These are phyloP conservation scores for Standfussiana lucernea DNA, from an alignment of 2,888 invertebrate species.

Conservation along the genomic window DNA sequence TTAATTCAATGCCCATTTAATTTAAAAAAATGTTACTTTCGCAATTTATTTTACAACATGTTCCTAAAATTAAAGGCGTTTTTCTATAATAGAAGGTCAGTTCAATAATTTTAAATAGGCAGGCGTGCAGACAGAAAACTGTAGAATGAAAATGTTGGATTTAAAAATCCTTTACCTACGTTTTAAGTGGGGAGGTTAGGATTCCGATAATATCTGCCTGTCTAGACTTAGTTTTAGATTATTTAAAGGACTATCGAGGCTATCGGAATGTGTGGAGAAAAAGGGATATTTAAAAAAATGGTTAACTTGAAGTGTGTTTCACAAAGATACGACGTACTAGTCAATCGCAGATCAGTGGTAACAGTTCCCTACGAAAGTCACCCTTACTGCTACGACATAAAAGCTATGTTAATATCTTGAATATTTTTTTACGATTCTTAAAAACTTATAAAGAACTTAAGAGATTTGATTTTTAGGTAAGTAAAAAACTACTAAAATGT, in stretches of 20 bases:
- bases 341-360: neutral
- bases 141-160: neutral
- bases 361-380: neutral
- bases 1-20: neutral
- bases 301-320: neutral
- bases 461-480: neutral
- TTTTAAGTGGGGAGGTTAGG: neutral
- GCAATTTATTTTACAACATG: neutral
- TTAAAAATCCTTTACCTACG: neutral
- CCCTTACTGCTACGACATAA: neutral
- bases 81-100: neutral
- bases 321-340: neutral
- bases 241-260: slow-evolving; percentile 18
- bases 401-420: neutral
- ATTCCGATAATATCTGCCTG: slow-evolving; percentile 22
- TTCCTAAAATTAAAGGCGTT: neutral
- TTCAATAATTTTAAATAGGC: neutral
- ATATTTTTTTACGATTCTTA: neutral
- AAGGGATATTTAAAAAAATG: neutral
- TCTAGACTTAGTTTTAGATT: slow-evolving; percentile 39
- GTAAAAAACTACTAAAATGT: neutral
- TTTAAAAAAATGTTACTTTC: neutral
- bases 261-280: neutral
- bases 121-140: neutral
- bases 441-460: too few species aligned